A percentile compares a stretch with the other conserved stretches of the same genome.
Evolutionary conservation across 2,113 vertebrate genomes (phyloP).

Genomic region (Neogobius melanostomus): DNA sequence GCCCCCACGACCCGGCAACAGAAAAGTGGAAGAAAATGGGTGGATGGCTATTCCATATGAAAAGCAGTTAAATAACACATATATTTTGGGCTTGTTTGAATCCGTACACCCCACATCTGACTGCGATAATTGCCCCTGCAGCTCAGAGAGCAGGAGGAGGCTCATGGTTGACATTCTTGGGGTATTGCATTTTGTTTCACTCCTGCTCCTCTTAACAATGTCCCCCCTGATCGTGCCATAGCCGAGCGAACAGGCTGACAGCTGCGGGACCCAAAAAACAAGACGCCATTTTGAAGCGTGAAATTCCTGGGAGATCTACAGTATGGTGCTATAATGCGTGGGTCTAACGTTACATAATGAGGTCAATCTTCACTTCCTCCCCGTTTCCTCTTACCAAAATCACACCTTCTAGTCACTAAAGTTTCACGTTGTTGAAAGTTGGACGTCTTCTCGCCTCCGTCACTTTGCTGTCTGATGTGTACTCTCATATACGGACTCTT

Average conservation of each 20-base stretch:
- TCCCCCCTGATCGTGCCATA: constrained; percentile 54
- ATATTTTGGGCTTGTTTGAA: constrained; percentile 5
- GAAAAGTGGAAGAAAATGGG: too few relatives aligned
- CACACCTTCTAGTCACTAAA: constrained; percentile 36
- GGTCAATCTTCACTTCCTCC: constrained; percentile 58
- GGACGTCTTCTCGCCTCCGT: constrained; percentile 12
- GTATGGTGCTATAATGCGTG: constrained; percentile 36
- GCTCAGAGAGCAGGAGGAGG: constrained; percentile 5
- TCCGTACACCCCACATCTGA: constrained; percentile 21
- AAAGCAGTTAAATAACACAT: too few relatives aligned
- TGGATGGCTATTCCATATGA: too few relatives aligned
- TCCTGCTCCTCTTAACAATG: constrained; percentile 60
- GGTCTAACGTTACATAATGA: constrained; percentile 69
- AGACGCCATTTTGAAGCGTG: constrained; percentile 52
- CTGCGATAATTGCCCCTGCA: constrained; percentile 48
- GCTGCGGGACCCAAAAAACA: constrained; percentile 60
- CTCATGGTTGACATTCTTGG: constrained; percentile 50
- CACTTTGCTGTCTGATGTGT: neutral
- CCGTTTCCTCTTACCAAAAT: constrained; percentile 36
- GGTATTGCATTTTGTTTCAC: constrained; percentile 62
- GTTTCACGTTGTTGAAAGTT: constrained; percentile 8
- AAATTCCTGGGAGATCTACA: constrained; percentile 57
- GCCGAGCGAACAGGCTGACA: constrained; percentile 51
- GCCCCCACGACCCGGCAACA: too few relatives aligned
- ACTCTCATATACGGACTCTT: constrained; percentile 22